Conservation (phyloP, 2,888 invertebrate species). For the Sminthurides aquaticus region DNA sequence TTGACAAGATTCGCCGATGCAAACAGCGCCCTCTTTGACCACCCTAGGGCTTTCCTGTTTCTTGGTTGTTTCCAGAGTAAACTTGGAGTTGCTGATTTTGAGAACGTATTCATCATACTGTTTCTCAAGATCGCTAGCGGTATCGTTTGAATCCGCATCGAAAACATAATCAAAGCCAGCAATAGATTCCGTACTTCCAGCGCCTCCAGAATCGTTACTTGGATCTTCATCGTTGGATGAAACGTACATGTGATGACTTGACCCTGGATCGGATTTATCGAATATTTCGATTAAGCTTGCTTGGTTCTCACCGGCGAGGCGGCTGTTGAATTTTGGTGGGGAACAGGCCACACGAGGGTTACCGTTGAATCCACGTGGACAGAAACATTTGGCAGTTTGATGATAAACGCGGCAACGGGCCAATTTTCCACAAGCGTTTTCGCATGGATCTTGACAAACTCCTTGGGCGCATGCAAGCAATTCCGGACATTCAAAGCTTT, state of each 20-base stretch:
- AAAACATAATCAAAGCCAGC: background rate
- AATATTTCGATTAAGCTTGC: background rate
- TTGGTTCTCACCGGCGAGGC: background rate
- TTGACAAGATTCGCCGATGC: background rate
- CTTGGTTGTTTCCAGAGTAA: background rate
- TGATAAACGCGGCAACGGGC: slow-evolving; percentile 18
- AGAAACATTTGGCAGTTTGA: slow-evolving; percentile 14
- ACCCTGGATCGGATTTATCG: slow-evolving; percentile 1
- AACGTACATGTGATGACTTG: background rate
- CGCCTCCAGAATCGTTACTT: background rate
- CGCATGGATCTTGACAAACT: slow-evolving; percentile 13
- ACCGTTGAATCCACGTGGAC: slow-evolving; percentile 16
- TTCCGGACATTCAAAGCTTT: slow-evolving; percentile 9
- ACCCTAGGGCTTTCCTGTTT: background rate
- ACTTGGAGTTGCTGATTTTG: background rate
- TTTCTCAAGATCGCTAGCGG: background rate
- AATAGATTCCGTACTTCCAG: background rate
- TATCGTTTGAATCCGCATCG: background rate
- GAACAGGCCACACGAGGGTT: slow-evolving; percentile 11
- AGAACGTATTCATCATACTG: background rate
- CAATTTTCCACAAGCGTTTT: slow-evolving; percentile 11
- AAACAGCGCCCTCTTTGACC: background rate
- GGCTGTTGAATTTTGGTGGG: slow-evolving; percentile 12
- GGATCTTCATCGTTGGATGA: background rate
- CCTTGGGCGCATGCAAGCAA: slow-evolving; percentile 7